phyloP scores from a whole-genome alignment of 2,113 vertebrate species.

The Microcebus griseorufus region DNA sequence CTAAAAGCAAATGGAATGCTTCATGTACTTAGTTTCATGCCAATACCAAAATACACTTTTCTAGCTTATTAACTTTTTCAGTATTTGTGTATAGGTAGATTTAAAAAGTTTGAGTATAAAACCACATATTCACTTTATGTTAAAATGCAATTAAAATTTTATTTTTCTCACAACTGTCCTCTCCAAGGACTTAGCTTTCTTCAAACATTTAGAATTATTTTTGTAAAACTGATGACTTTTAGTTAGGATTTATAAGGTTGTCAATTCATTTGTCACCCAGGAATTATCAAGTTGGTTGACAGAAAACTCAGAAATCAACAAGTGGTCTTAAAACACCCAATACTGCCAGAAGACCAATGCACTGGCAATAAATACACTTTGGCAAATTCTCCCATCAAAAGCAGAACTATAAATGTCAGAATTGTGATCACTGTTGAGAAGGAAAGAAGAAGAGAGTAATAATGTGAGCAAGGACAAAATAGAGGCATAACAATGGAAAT shows the following conservation, averaged over 20 bases:
- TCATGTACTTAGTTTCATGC: neutral
- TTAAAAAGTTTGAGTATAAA: neutral
- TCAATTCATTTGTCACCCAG: constrained; percentile 25
- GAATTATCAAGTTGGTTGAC: neutral
- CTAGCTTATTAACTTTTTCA: neutral
- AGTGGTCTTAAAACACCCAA: neutral
- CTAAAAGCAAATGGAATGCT: constrained; percentile 52
- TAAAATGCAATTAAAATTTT: neutral
- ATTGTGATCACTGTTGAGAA: neutral
- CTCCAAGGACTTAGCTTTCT: neutral
- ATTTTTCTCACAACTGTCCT: neutral
- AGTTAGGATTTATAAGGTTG: constrained; percentile 18
- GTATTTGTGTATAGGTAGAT: neutral
- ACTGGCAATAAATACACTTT: constrained; percentile 3
- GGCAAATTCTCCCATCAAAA: constrained; percentile 29
- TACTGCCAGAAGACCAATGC: neutral
- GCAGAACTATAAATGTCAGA: neutral
- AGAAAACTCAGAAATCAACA: neutral
- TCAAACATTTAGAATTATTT: neutral
- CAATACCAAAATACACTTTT: constrained; percentile 22
- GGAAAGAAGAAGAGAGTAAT: neutral
- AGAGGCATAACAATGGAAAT: neutral
- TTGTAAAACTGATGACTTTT: constrained; percentile 17
- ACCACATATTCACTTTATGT: neutral
- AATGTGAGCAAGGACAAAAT: neutral